phyloP scores from a whole-genome alignment of 2,797 vertebrate genomes.

The Gorsachius magnificus region DNA sequence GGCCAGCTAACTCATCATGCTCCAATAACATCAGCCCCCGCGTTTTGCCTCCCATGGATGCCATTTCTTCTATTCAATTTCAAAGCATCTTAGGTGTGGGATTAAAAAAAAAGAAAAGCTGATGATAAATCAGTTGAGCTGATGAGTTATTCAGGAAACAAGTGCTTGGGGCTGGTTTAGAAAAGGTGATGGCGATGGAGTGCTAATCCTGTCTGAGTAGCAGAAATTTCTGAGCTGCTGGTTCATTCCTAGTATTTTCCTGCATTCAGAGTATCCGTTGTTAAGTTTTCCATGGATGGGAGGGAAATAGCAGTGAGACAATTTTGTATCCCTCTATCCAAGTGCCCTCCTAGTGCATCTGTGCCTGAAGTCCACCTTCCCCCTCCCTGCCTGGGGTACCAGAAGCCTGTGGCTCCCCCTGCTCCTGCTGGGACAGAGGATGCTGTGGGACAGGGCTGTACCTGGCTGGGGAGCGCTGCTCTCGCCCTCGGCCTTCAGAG shows the following conservation, averaged over 20 bases:
- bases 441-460: neutral
- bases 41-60: neutral
- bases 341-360: neutral
- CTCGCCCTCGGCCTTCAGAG: neutral
- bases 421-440: neutral
- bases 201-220: neutral
- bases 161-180: neutral
- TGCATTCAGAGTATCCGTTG: neutral
- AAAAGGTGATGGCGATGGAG: neutral
- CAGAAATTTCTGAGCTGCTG: neutral
- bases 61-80: neutral
- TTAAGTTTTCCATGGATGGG: neutral
- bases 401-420: neutral
- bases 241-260: neutral
- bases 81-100: neutral
- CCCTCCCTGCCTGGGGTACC: neutral
- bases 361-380: neutral
- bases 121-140: neutral
- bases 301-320: neutral
- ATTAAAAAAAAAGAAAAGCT: neutral
- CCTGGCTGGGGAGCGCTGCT: accelerated
- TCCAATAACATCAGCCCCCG: neutral
- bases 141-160: neutral
- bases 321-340: neutral
- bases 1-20: neutral